phyloP scores from a whole-genome alignment of 2,113 vertebrate genomes.

The Litocranius walleri region DNA sequence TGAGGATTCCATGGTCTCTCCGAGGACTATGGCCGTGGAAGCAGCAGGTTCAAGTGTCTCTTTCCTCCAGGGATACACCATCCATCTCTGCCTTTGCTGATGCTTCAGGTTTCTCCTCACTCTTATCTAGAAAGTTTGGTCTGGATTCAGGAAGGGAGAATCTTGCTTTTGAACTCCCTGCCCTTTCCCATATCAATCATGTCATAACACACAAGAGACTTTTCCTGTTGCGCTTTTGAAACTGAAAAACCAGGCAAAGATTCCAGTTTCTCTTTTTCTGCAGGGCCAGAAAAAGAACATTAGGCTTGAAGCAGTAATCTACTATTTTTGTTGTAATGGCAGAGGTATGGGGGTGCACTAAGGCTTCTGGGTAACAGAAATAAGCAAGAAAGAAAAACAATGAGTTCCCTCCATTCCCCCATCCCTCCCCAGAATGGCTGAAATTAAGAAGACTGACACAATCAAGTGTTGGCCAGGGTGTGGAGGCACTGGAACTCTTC shows the following conservation, averaged over 20 bases:
- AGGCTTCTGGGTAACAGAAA: background rate
- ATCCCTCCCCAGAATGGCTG: background rate
- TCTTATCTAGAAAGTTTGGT: background rate
- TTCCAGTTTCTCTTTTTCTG: background rate
- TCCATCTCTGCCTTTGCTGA: background rate
- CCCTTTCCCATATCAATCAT: background rate
- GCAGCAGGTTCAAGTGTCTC: background rate
- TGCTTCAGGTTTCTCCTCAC: background rate
- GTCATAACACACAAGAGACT: background rate
- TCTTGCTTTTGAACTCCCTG: background rate
- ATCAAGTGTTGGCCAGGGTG: background rate
- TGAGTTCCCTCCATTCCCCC: background rate
- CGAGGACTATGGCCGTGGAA: background rate
- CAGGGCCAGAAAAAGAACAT: background rate
- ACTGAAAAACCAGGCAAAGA: background rate
- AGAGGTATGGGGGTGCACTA: background rate
- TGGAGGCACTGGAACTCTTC: background rate
- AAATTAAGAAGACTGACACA: background rate
- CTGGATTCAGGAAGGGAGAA: background rate
- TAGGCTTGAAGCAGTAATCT: background rate
- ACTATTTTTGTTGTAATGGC: background rate
- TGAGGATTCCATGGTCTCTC: background rate
- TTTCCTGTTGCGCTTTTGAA: background rate
- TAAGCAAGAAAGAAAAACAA: background rate
- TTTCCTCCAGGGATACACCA: background rate